Conservation (phyloP, 1,140 invertebrate genomes). For the Choristoneura fumiferana region DNA sequence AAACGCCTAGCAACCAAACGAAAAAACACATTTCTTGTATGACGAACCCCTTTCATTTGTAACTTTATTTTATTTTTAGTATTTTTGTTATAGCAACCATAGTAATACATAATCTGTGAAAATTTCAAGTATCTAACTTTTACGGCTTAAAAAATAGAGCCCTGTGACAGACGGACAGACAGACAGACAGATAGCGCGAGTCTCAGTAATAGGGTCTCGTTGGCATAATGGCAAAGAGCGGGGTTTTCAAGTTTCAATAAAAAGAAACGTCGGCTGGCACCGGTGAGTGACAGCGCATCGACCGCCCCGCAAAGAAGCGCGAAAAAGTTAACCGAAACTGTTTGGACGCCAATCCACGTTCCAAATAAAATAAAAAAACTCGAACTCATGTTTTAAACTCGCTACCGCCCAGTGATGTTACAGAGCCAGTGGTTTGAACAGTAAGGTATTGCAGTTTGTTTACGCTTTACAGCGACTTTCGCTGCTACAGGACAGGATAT, state of each 20-base stretch:
- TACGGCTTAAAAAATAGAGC: no score
- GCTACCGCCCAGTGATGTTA: slow-evolving; percentile 23
- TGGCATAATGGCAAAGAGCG: slow-evolving; percentile 49
- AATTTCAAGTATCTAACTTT: no score
- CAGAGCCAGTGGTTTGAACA: slow-evolving; percentile 23
- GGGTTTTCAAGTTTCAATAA: slow-evolving; percentile 67
- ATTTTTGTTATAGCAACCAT: no score
- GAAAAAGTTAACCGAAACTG: slow-evolving; percentile 48
- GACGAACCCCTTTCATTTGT: no score
- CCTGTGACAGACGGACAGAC: no score
- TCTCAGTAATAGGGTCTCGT: no score
- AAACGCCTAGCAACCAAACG: no score
- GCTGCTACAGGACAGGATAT: slow-evolving; percentile 49
- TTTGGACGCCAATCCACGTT: slow-evolving; percentile 27
- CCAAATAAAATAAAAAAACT: slow-evolving; percentile 42
- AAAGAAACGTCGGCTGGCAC: slow-evolving; percentile 55
- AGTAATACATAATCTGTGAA: no score
- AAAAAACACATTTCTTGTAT: no score
- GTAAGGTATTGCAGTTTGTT: no score
- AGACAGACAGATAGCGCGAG: no score
- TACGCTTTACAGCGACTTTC: slow-evolving; percentile 62
- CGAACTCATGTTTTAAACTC: not conserved
- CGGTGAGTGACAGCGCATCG: slow-evolving; percentile 62
- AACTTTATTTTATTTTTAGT: no score
- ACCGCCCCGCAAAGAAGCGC: slow-evolving; percentile 45